Conservation (phyloP, 2,888 invertebrate genomes). For the Scrobipalpa costella region DNA sequence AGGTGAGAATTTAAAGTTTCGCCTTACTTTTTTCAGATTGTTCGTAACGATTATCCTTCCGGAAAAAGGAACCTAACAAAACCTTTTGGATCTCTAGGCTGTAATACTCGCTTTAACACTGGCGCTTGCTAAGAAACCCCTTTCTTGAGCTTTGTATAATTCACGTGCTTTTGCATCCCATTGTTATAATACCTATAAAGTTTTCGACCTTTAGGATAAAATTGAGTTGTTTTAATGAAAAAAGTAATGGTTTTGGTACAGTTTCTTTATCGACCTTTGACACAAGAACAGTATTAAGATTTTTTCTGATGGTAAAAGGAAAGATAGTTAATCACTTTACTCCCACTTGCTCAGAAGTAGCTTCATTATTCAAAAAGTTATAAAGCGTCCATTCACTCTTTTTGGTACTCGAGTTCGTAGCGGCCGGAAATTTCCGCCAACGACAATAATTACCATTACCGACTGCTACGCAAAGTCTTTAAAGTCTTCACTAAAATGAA, state of each 20-base stretch:
- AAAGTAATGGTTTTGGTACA: background rate
- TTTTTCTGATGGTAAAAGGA: no score
- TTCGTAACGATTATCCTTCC: conserved; percentile 31
- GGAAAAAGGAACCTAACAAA: no score
- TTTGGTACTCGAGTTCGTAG: no score
- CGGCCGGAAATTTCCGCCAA: no score
- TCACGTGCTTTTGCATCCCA: background rate
- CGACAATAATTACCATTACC: no score
- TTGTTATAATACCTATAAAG: background rate
- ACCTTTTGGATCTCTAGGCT: conserved; percentile 11
- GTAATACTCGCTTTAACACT: background rate
- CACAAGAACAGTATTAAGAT: no score
- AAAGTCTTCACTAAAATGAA: background rate
- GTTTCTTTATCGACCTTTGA: no score
- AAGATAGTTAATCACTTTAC: no score
- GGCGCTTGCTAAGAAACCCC: conserved; percentile 1
- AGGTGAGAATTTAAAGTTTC: conserved; percentile 64
- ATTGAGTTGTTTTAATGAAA: background rate
- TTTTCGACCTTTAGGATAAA: background rate
- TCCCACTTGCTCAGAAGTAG: no score
- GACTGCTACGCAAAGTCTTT: background rate
- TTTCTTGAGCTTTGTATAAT: background rate
- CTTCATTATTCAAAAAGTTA: no score
- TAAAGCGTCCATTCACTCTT: no score
- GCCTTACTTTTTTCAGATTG: conserved; percentile 50